Evolutionary conservation across 1,140 invertebrate genomes (phyloP), one percentile per base, ranked within the genome.

Genomic region (Andrena cerasifolii): DNA sequence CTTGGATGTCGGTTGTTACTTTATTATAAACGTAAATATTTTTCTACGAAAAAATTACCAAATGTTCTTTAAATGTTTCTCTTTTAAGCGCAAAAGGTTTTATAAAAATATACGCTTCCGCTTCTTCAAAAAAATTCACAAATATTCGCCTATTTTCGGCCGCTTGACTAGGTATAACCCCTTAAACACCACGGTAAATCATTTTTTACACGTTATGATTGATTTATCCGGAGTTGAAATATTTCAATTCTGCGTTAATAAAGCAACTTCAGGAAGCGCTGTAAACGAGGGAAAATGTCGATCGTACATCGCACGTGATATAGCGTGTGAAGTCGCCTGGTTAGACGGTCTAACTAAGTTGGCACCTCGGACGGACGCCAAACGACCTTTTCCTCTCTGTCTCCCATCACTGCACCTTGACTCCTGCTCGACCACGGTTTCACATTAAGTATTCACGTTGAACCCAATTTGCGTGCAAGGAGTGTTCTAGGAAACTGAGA

Each of bases 381-480:
- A 90, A 90, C 87, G 89, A 86, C 88, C 88, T 90, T 89, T 90
- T 90, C 87, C 88, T 90, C 87, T 89, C 89, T 88, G 84, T 87
- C 89, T 90, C 89, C 89, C 84, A 87, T 88, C 87, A 83, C 86
- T 87, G 86, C 86, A 88, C 87, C 89, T 88, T 90, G 89, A 90
- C 86, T 89, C 84, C 77, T 89, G 84, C 90, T 88, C 89, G 88
- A 89, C 87, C 89, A 87, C 88, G 84, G 83, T 86, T 87, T 80
- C 83, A 21, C 88, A 91, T 91, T 87, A 91, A 90, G 83, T 89
- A 91, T 91, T 91, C 84, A 91, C 78, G 85, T 78, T 87, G 86
- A 91, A 90, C 90, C 87, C 88, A 91, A 91, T 91, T 90, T 90
- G 89, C 90, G 90, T 90, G 89, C 88, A 89, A 90, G 89, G 87